Percentiles rank a stretch among this genome's conserved stretches.
phyloP scores from a whole-genome alignment of 2,888 invertebrate genomes.

The Thysanoteuthis rhombus region DNA sequence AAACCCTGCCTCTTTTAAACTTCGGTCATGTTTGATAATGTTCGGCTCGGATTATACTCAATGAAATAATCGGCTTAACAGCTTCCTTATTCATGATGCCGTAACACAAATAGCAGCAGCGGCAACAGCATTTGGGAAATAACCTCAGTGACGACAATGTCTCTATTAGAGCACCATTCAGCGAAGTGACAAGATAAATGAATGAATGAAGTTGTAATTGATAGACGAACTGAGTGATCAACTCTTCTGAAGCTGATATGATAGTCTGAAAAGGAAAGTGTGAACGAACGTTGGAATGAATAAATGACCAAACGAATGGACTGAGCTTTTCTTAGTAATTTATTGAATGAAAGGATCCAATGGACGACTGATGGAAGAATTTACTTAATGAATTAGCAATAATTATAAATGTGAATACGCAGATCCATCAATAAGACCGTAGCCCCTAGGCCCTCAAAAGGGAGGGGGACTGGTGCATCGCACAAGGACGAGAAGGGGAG shows the following conservation, averaged over 20 bases:
- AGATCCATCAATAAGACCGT: background rate
- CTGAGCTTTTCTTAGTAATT: background rate
- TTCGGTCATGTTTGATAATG: too few relatives aligned
- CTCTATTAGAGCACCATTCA: background rate
- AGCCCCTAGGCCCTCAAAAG: too few relatives aligned
- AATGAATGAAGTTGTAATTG: background rate
- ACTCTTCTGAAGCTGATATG: background rate
- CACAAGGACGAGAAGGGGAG: too few relatives aligned
- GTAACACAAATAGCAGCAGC: too few relatives aligned
- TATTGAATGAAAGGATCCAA: background rate
- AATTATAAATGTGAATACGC: background rate
- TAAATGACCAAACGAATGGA: background rate
- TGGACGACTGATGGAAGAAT: background rate
- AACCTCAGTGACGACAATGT: background rate
- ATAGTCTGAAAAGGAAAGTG: background rate
- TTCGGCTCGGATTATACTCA: too few relatives aligned
- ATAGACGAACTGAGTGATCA: background rate
- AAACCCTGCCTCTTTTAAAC: too few relatives aligned
- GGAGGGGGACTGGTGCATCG: too few relatives aligned
- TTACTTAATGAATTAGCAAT: background rate
- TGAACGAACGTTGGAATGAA: background rate
- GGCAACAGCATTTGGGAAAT: too few relatives aligned
- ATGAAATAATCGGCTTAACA: too few relatives aligned
- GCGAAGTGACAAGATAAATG: background rate
- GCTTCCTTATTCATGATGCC: too few relatives aligned